Base-by-base conservation (phyloP, 2,888 invertebrate genomes). In the Cerceris rybyensis region DNA sequence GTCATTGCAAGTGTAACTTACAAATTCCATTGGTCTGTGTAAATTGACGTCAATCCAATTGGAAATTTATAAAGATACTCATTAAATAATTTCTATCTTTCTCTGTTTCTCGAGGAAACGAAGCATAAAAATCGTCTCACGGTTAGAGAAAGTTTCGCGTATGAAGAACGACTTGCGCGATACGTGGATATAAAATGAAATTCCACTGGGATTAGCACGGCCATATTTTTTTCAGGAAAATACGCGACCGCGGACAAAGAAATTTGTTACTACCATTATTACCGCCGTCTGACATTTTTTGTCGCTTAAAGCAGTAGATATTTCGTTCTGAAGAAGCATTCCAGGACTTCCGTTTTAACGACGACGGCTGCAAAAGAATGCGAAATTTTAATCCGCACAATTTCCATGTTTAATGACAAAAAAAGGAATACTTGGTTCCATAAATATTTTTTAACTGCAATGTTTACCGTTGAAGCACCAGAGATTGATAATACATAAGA, bases 371-470 rank as follows among this genome's bases (percentile, higher is more conserved):
- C 63, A 16, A 9, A 73, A 41, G 73, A 69, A 76, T 60, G 73
- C 76, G 68, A 76, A 73, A 76, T 76, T 76, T 76, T 76, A 69
- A 76, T 73, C 68, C 73, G 54, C 54, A 59, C 61, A 69, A 76
- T 73, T 73, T n/a, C 73, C 0, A 28, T 42, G 68, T 58, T 55
- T 54, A 76, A 76, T 73, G 76, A 63, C 52, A 2, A 1, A n/a
- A n/a, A n/a, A n/a, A 2, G 28, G 28, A 28, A 28, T 28, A 28
- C 28, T 1, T 28, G 28, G 4, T 4, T 28, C 28, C 28, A 28
- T 28, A 28, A 28, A 28, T 28, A 28, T 28, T 28, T 4, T 28
- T 4, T 1, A 28, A 28, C 28, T 28, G 50, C 54, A 52, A 65
- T 64, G 60, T 70, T 28, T 28, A 28, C 4, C 28, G 28, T 28